Conservation (phyloP, 2,888 invertebrate species). For the Dynastes maya region DNA sequence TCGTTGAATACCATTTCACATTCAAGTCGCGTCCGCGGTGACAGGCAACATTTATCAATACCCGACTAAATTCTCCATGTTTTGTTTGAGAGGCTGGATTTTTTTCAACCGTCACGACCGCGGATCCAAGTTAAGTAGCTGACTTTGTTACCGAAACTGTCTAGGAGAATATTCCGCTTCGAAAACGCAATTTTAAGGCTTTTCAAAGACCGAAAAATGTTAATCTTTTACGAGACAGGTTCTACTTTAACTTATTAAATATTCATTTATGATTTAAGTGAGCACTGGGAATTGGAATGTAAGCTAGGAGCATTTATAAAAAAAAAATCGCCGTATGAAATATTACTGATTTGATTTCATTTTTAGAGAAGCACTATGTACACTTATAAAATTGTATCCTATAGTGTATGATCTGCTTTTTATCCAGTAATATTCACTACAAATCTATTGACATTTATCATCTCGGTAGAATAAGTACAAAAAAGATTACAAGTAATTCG, state of each 20-base stretch:
- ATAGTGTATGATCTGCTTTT: too few relatives aligned
- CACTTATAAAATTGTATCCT: too few relatives aligned
- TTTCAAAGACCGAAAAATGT: not conserved
- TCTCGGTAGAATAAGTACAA: too few relatives aligned
- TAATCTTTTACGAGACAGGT: not conserved
- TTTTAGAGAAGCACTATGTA: too few relatives aligned
- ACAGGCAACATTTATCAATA: conserved; percentile 34
- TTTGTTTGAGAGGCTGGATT: conserved; percentile 25
- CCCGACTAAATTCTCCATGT: conserved; percentile 19
- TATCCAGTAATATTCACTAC: too few relatives aligned
- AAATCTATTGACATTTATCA: too few relatives aligned
- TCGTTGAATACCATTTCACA: conserved; percentile 22
- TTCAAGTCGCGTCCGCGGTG: conserved; percentile 16
- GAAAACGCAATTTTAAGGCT: not conserved
- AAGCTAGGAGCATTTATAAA: not conserved
- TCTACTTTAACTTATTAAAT: not conserved
- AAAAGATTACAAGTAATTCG: too few relatives aligned
- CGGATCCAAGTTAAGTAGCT: conserved; percentile 3
- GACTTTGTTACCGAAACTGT: not conserved
- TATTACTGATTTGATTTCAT: too few relatives aligned
- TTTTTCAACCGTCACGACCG: conserved; percentile 13
- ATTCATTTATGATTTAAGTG: not conserved
- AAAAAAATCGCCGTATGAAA: not conserved
- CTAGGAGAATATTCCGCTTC: not conserved
- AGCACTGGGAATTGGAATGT: not conserved